These are phyloP conservation scores for Drosophila kikkawai DNA, from an alignment of 1,140 invertebrate genomes.

Conservation along the genomic window DNA sequence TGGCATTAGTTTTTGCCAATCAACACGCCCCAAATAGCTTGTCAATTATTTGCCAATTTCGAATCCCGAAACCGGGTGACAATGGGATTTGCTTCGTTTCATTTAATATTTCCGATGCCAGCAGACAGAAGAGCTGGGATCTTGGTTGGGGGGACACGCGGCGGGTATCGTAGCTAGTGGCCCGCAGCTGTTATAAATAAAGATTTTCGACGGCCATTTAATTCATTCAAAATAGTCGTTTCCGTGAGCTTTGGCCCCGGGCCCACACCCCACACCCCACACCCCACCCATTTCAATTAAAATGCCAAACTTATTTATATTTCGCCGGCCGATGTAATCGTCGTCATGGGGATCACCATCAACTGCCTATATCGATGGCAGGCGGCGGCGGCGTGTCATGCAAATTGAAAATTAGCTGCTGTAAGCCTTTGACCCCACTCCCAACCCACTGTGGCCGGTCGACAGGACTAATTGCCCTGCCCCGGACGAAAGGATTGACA, in stretches of 20 bases:
- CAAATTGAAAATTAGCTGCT: conserved; percentile 77
- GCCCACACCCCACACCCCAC: not conserved
- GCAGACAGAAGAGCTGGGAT: conserved; percentile 33
- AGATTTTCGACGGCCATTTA: conserved; percentile 72
- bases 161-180: conserved; percentile 18
- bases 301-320: conserved; percentile 74
- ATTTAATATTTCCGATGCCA: conserved; percentile 71
- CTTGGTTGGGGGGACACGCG: conserved; percentile 9
- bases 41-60: conserved; percentile 82
- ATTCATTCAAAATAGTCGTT: conserved; percentile 80
- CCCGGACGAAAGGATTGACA: conserved; percentile 42
- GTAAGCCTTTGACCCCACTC: conserved; percentile 27
- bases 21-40: conserved; percentile 80
- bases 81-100: conserved; percentile 79
- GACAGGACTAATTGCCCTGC: conserved; percentile 29
- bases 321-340: conserved; percentile 69
- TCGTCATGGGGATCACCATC: conserved; percentile 76
- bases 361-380: conserved; percentile 74
- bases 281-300: conserved; percentile 69
- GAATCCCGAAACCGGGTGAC: conserved; percentile 71
- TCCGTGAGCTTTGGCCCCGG: conserved; percentile 56
- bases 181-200: conserved; percentile 78
- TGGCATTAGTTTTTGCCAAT: conserved; percentile 81
- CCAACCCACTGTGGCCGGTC: not conserved
- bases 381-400: conserved; percentile 62